Conservation (phyloP, 2,113 vertebrate species). For the Hippocampus mohnikei region DNA sequence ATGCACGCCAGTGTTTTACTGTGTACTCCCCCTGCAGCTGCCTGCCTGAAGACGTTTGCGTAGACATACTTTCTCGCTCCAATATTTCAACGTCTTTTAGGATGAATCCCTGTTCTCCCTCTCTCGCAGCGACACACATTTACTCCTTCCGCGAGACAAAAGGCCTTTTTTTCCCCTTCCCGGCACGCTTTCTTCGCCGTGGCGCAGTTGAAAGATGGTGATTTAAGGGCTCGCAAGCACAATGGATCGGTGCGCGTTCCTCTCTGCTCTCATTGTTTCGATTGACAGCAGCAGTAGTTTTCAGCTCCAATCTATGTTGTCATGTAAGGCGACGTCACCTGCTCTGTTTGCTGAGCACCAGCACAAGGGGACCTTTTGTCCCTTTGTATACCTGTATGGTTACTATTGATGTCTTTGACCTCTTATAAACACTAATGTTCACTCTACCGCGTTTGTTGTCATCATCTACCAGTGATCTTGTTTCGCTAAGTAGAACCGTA, state of each 20-base stretch:
- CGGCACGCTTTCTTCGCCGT: constrained; percentile 13
- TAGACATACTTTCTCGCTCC: constrained; percentile 34
- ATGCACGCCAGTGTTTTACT: constrained; percentile 66
- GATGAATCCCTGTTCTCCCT: constrained; percentile 12
- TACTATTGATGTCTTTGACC: constrained; percentile 10
- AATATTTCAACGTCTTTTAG: constrained; percentile 49
- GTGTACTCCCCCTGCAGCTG: constrained; percentile 55
- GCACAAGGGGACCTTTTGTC: neutral
- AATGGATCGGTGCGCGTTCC: constrained; percentile 41
- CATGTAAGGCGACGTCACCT: constrained; percentile 30
- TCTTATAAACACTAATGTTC: neutral
- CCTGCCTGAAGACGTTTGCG: constrained; percentile 52
- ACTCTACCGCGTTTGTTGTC: constrained; percentile 12
- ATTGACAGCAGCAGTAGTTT: constrained; percentile 33
- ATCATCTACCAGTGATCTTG: constrained; percentile 13
- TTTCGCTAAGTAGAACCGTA: neutral
- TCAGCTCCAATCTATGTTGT: constrained; percentile 21
- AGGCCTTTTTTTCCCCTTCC: constrained; percentile 9
- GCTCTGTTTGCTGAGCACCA: constrained; percentile 29
- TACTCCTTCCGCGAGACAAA: constrained; percentile 29
- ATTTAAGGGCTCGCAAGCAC: constrained; percentile 47
- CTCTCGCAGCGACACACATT: constrained; percentile 23
- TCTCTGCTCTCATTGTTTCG: constrained; percentile 34
- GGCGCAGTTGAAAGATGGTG: constrained; percentile 55
- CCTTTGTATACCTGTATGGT: constrained; percentile 3